Base-by-base conservation (phyloP, 2,113 vertebrate species). In the Poeciliopsis occidentalis region DNA sequence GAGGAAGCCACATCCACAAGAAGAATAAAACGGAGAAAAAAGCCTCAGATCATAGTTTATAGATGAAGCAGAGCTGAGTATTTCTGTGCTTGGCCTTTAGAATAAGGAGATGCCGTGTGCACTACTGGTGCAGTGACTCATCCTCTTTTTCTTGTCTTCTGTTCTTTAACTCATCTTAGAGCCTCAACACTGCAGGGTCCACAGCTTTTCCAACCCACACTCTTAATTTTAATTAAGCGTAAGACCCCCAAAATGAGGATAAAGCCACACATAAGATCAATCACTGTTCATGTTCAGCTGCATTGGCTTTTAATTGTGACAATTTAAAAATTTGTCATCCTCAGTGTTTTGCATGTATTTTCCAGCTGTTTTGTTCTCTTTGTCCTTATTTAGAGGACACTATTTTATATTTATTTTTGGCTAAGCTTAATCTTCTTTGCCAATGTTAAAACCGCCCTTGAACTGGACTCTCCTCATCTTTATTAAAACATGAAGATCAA, bases 31-130 rank as follows among this genome's bases (percentile, higher is more conserved):
- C 13, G 61, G 41, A 39, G 11, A 64, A 41, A 41, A 17, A 54
- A 51, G 15, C 70, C 69, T 81, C 22, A 5, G 72, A 81, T 89
- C 82, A 76, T 85, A 80, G 88, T 84, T 90, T 85, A 86, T 88
- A 76, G 85, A 83, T 89, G 81, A 85, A 75, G 77, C 72, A 39
- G 5, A 57, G 63, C 64, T 12, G 61, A 79, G 76, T 73, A 51
- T 81, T 71, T 74, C 66, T 80, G 80, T 74, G 44, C 75, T 65
- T 13, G 78, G 78, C 85, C 87, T 83, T 78, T 57, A 81, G 39
- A 79, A 72, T 51, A 70, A 75, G 60, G 69, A 80, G 76, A 69
- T 64, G 78, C 73, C 72, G 78, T 64, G 66, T 31, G 41, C 71
- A 24, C 81, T 69, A 60, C 71, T 65, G 77, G 47, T 81, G 65